phyloP scores from a whole-genome alignment of 2,113 vertebrate species.

The Lutjanus erythropterus region DNA sequence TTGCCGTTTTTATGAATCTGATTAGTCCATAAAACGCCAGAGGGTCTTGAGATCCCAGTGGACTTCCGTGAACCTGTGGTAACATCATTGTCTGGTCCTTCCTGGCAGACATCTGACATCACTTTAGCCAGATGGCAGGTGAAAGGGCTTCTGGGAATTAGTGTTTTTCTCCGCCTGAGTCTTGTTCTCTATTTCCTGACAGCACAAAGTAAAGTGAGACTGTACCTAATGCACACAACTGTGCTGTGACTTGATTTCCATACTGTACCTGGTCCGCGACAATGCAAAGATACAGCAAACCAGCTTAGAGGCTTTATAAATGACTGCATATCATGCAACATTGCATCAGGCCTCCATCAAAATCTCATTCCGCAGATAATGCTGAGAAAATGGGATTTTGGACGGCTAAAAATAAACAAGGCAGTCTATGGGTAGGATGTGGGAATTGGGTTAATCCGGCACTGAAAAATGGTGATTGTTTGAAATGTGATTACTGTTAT shows the following conservation, averaged over 20 bases:
- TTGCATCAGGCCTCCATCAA: conserved; percentile 71
- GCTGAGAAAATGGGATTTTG: conserved; percentile 81
- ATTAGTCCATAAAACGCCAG: conserved; percentile 81
- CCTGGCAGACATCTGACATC: conserved; percentile 83
- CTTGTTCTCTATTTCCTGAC: conserved; percentile 46
- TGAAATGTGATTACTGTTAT: conserved; percentile 84
- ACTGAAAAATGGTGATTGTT: conserved; percentile 83
- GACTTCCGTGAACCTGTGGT: conserved; percentile 81
- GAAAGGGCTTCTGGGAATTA: conserved; percentile 69
- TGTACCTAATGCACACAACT: background rate
- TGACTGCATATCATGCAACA: conserved; percentile 62
- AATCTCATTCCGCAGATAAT: conserved; percentile 75
- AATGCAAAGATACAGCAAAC: conserved; percentile 41
- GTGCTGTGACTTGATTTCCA: conserved; percentile 9
- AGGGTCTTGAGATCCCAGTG: conserved; percentile 69
- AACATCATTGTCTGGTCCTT: conserved; percentile 78
- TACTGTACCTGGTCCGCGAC: conserved; percentile 8
- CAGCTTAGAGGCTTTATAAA: conserved; percentile 38
- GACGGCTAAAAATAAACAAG: conserved; percentile 74
- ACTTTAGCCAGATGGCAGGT: conserved; percentile 76
- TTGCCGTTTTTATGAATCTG: conserved; percentile 80
- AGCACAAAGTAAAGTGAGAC: conserved; percentile 2
- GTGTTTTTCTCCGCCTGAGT: conserved; percentile 20
- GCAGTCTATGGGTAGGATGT: conserved; percentile 61
- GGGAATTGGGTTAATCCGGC: conserved; percentile 82